Conservation (phyloP, 1,140 invertebrate species). For the Ceratosolen fusciceps region DNA sequence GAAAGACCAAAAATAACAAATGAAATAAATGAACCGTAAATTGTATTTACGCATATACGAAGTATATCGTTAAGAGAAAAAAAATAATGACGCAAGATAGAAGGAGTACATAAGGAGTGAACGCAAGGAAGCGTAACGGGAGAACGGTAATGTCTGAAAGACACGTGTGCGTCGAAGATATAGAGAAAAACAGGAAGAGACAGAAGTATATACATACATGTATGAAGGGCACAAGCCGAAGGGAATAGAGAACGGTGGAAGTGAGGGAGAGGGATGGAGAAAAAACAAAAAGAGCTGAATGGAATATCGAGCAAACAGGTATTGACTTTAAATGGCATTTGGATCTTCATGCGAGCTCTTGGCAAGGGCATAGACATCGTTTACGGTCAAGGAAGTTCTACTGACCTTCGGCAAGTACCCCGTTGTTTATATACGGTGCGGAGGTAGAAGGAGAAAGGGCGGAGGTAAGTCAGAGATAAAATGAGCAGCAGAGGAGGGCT, state of each 20-base stretch:
- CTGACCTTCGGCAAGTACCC: background rate
- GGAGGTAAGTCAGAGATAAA: background rate
- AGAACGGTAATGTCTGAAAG: background rate
- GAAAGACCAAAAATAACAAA: background rate
- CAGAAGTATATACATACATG: background rate
- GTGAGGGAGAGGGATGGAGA: background rate
- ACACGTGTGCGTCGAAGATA: background rate
- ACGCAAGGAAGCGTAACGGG: slow-evolving; percentile 11
- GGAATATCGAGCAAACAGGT: slow-evolving; percentile 22
- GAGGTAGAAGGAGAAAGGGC: background rate
- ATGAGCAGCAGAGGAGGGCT: background rate
- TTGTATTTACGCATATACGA: background rate
- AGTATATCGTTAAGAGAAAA: background rate
- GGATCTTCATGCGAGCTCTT: background rate
- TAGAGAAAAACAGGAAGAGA: background rate
- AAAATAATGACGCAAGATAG: background rate
- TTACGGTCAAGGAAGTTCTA: background rate
- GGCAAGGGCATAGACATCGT: background rate
- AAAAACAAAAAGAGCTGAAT: background rate
- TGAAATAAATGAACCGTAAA: background rate
- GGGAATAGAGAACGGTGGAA: background rate
- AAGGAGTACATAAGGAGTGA: background rate
- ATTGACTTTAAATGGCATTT: slow-evolving; percentile 31
- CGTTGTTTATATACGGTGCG: slow-evolving; percentile 34
- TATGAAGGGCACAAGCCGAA: background rate